Base-by-base conservation (phyloP, 2,888 invertebrate genomes). In the Sarcophaga variegata region DNA sequence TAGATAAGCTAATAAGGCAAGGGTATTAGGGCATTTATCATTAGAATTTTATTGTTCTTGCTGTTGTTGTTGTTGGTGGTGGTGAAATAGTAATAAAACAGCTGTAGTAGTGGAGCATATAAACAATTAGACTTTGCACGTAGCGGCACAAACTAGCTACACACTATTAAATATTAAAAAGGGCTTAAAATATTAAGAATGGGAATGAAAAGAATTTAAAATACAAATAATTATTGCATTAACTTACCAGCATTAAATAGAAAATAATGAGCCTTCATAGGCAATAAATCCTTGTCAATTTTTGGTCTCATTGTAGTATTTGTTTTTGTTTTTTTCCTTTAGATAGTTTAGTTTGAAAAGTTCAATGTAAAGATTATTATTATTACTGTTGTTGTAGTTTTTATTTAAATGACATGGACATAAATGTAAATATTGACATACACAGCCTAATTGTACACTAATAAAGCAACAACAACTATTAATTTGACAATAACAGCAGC, bases 231-330 rank as follows among this genome's bases (percentile, higher is more conserved):
- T 3, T 14, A n/a, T 47, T 64, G 5, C 45, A n/a, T 20, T 20
- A 27, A 91, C 94, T 94, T 94, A 97, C 97, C 98, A 92, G 97
- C 97, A 95, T 97, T 97, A 91, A 96, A 97, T 78, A 98, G 94
- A 93, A 98, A 98, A 93, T 96, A 98, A 94, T 98, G 98, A 2
- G 96, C 96, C 93, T 98, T 98, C 92, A 98, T 96, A 14, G 97
- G 97, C 92, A 98, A 91, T 81, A 98, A 94, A 81, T 96, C 95
- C 92, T 95, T 96, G 92, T 98, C 96, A 54, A 98, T 92, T 88
- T 89, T 90, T 22, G 89, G 81, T 88, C 89, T 91, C 93, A 93
- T 93, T 72, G 87, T 90, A 71, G 6, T 37, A 20, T 71, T 12
- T 71, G 20, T 71, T 80, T 4, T 71, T 79, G 17, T 62, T 59